Conservation (phyloP, 2,888 invertebrate species). For the Sepiola atlantica region DNA sequence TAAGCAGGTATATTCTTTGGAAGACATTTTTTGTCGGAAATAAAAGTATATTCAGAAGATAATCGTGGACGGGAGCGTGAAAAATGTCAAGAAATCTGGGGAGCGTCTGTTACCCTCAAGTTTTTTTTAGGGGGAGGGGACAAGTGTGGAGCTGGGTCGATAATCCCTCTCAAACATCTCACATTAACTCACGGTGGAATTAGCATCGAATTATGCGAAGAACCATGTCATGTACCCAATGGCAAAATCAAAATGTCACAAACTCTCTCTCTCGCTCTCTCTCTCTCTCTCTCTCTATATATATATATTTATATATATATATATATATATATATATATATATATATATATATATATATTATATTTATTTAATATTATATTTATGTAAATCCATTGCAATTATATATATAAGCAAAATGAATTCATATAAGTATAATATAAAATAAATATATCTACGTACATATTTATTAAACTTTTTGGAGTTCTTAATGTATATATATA, state of each 20-base stretch:
- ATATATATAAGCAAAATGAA: neutral
- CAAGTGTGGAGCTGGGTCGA: neutral
- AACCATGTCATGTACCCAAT: neutral
- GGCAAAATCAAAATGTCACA: neutral
- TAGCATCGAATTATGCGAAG: neutral
- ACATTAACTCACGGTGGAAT: neutral
- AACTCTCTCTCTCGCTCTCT: too few species aligned
- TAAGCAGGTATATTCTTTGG: neutral
- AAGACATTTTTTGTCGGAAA: neutral
- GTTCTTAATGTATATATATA: neutral
- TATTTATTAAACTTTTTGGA: neutral
- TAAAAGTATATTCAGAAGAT: neutral
- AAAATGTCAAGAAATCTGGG: neutral
- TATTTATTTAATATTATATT: too few species aligned
- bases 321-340: conserved; percentile 4
- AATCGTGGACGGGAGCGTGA: neutral
- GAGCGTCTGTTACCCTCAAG: neutral
- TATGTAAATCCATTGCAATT: too few species aligned
- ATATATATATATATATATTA: neutral
- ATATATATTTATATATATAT: conserved; percentile 4
- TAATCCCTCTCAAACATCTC: neutral
- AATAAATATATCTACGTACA: neutral
- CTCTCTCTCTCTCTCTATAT: neutral
- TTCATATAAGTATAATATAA: neutral
- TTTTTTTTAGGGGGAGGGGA: too few species aligned